Base-by-base conservation (phyloP, 1,140 invertebrate species). In the Drosophila erecta region DNA sequence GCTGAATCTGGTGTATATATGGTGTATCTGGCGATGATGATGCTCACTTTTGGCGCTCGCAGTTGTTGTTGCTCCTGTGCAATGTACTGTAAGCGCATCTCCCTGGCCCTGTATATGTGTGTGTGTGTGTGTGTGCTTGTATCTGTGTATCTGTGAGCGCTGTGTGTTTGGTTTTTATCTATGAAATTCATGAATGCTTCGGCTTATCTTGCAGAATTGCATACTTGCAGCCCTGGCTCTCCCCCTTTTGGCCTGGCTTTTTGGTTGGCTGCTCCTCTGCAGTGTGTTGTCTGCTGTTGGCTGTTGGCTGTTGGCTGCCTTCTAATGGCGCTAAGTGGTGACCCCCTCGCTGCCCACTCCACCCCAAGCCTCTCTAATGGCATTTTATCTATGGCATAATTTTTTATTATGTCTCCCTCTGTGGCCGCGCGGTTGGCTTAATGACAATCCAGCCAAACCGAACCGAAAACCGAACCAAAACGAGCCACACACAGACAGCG, bases 381-480 rank as follows among this genome's bases (percentile, higher is more conserved):
- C 84, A 89, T 89, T 89, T 89, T 90, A 89, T 89, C 84, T 90
- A 84, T 84, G 73, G 84, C 85, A 89, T 89, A 89, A 84, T 90
- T 87, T 87, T 89, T 90, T 90, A 84, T 87, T 87, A 89, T 87
- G 67, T 79, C 69, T 73, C 56, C 61, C 70, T 83, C 60, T 76
- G 58, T 69, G 40, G 58, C 20, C 11, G 37, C 53, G 62, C 44
- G 49, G 62, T 65, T 81, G 79, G 81, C 76, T 89, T 89, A 89
- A 89, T 89, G 84, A 89, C 84, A 86, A 87, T 67, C 78, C 79
- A 47, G 51, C 62, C 62, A 55, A 14, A 62, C 22, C 30, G 14
- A 64, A 43, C 46, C 24, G 17, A 30, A 61, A 43, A 37, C 35
- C 35, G 11, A 37, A 14, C 57, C 57, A n/a, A 60, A 60, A n/a